Evolutionary conservation across 2,888 invertebrate genomes (phyloP), one percentile per base, ranked within the genome.

Genomic region (Scaptomyza cyrtandrae): DNA sequence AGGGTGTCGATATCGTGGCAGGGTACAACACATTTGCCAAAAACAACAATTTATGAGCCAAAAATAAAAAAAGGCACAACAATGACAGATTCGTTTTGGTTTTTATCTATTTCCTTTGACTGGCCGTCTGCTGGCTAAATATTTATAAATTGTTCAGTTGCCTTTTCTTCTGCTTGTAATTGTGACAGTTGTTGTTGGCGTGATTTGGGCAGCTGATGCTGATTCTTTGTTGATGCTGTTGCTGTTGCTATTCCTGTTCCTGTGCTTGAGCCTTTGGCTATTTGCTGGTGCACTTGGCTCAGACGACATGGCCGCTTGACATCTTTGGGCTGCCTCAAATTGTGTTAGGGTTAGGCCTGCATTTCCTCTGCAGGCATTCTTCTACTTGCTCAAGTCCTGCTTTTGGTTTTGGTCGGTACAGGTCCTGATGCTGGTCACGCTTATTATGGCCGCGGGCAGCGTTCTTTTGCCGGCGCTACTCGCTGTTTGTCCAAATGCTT

Each of bases 141-240:
- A 90, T 90, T 90, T 90, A 82, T 88, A 88, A 82, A 88, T 88
- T 90, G 88, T 90, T 76, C 81, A 84, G 70, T 57, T 53, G 29
- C 49, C 35, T 56, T 66, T 52, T 35, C 46, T 49, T 13, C 27
- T 45, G 48, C 11, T 43, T 62, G 71, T 69, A 65, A 62, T 64
- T 73, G 77, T 79, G 77, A 77, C 77, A 74, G 74, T 54, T 76
- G 68, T 76, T 62, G 58, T 57, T 54, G 78, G 72, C 77, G 62
- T 77, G 67, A 78, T 77, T 68, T 48, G 41, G 61, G 52, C 75
- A 71, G 64, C 80, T 55, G 71, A 41, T 53, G 58, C 45, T 52
- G 39, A 27, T 39, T 52, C 11, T 39, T 14, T 52, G 60, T 44
- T 11, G 7, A 9, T 50, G 19, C 2, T 52, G 60, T 44, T 11